phyloP scores from a whole-genome alignment of 2,797 vertebrate genomes.

The Bovichtus variegatus region DNA sequence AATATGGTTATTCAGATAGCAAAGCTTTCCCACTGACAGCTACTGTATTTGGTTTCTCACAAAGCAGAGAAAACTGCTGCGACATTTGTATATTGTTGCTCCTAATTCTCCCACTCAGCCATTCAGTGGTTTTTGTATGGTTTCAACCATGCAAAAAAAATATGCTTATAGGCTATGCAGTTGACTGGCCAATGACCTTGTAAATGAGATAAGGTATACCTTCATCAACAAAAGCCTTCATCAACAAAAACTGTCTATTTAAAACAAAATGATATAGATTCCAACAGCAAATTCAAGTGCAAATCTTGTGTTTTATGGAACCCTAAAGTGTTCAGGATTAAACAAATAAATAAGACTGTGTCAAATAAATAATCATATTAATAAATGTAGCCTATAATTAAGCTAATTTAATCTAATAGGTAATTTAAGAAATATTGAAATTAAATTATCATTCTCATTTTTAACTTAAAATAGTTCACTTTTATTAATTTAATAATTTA shows the following conservation, averaged over 20 bases:
- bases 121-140: constrained; percentile 1
- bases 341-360: constrained; percentile 6
- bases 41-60: constrained; percentile 49
- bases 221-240: constrained; percentile 32
- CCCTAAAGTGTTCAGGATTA: neutral
- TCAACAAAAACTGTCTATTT: neutral
- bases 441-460: neutral
- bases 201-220: constrained; percentile 19
- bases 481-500: neutral
- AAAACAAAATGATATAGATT: constrained; percentile 1
- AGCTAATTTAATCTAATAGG: neutral
- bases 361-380: neutral
- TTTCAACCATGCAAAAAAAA: constrained; percentile 41
- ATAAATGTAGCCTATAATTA: neutral
- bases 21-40: constrained; percentile 56
- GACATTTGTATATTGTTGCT: constrained; percentile 45
- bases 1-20: constrained; percentile 64
- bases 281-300: neutral
- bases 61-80: constrained; percentile 49
- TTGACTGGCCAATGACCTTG: constrained; percentile 49
- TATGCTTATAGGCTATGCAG: constrained; percentile 46
- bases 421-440: too few species aligned
- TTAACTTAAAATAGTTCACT: neutral
- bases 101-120: constrained; percentile 40
- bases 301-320: constrained; percentile 1